Evolutionary conservation across 2,888 invertebrate species (phyloP).

Genomic region (Eudasyphora cyanicolor): DNA sequence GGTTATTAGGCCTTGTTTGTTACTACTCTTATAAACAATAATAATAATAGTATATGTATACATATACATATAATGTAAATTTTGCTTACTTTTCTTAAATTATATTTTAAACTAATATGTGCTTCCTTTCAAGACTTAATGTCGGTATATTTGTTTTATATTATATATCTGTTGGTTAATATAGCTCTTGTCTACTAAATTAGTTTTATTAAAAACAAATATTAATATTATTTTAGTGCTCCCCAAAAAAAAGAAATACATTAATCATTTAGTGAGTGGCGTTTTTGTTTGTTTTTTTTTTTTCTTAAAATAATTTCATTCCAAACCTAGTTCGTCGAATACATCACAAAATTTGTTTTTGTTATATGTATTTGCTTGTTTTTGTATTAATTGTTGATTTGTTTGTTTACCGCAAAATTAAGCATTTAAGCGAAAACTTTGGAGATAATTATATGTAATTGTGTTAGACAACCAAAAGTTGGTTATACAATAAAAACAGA

Average conservation of each 20-base stretch:
- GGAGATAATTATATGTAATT: too few species aligned
- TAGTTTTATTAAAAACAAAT: constrained; percentile 21
- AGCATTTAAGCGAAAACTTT: too few species aligned
- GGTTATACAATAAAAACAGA: too few species aligned
- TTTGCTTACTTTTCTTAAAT: constrained; percentile 19
- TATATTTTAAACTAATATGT: constrained; percentile 30
- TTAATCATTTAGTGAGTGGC: not conserved
- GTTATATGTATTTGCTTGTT: constrained; percentile 70
- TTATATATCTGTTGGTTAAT: constrained; percentile 38
- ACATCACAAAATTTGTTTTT: not conserved
- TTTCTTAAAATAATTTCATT: not conserved
- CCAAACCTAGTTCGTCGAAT: not conserved
- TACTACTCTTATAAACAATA: not conserved
- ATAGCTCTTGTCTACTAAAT: constrained; percentile 34
- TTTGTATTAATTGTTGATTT: constrained; percentile 69
- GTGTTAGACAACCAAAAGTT: too few species aligned
- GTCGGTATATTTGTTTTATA: constrained; percentile 35
- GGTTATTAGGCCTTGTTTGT: not conserved
- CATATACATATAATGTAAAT: not conserved
- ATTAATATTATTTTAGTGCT: constrained; percentile 14
- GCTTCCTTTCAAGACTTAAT: constrained; percentile 33
- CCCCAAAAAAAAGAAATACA: constrained; percentile 13
- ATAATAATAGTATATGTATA: not conserved
- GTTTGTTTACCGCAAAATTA: not conserved
- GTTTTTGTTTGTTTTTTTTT: not conserved